phyloP scores from a whole-genome alignment of 2,113 vertebrate genomes.

The Spermophilus dauricus region DNA sequence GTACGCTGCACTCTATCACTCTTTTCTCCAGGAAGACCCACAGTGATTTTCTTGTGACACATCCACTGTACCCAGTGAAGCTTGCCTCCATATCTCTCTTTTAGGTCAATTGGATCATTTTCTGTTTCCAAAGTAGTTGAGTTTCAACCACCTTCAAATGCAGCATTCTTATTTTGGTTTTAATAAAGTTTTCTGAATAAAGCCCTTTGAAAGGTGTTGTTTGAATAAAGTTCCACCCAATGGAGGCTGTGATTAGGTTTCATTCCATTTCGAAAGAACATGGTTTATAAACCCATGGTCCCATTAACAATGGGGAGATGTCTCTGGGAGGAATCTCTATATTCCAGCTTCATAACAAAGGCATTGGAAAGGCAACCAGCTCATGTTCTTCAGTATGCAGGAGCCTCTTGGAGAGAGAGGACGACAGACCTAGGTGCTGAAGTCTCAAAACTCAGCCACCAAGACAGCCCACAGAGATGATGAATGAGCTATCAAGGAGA shows the following conservation, averaged over 20 bases:
- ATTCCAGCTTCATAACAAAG: background rate
- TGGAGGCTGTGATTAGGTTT: background rate
- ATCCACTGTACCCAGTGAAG: background rate
- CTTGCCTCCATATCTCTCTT: background rate
- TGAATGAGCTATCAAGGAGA: constrained; percentile 69
- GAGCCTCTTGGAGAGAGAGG: background rate
- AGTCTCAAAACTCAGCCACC: background rate
- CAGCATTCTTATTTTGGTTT: background rate
- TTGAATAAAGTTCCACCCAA: background rate
- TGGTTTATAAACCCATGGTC: background rate
- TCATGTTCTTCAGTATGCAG: background rate
- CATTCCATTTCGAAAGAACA: background rate
- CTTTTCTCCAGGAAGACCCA: background rate
- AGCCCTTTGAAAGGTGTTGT: background rate
- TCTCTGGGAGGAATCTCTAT: background rate
- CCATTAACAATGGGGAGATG: background rate
- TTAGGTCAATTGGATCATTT: background rate
- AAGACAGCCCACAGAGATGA: constrained; percentile 51
- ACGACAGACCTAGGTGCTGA: background rate
- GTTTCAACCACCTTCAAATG: background rate
- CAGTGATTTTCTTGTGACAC: background rate
- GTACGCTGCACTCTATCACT: background rate
- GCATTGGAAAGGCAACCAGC: background rate
- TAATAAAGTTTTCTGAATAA: too few species aligned
- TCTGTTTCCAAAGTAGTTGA: background rate